phyloP scores from a whole-genome alignment of 2,113 vertebrate genomes.

The Pardalotus punctatus region DNA sequence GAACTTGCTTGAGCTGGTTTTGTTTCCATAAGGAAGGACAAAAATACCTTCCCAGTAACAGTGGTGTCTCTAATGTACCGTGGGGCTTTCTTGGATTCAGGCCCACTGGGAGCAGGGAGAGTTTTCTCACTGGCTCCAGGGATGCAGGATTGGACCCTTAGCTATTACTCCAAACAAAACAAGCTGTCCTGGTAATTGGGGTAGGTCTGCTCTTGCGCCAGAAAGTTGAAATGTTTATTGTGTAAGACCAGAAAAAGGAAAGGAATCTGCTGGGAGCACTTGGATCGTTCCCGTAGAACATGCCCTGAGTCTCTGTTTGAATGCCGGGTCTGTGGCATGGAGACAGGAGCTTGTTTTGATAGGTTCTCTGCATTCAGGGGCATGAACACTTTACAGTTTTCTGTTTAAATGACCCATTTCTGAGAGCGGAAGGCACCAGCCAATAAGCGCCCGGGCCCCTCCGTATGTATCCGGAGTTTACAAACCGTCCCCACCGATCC shows the following conservation, averaged over 20 bases:
- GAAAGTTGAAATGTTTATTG: slow-evolving; percentile 55
- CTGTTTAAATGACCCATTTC: slow-evolving; percentile 76
- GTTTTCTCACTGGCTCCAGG: not conserved
- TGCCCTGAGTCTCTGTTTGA: slow-evolving; percentile 24
- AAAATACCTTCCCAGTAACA: not conserved
- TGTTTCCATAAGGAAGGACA: not conserved
- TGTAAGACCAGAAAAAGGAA: slow-evolving; percentile 51
- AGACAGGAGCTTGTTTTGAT: slow-evolving; percentile 72
- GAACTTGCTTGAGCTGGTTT: not conserved
- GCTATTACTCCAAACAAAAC: slow-evolving; percentile 36
- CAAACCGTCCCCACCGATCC: slow-evolving; percentile 75
- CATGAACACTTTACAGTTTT: slow-evolving; percentile 75
- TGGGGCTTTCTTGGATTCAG: not conserved
- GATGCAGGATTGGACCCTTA: slow-evolving; percentile 2
- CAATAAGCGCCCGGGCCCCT: slow-evolving; percentile 70
- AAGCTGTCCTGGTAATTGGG: slow-evolving; percentile 49
- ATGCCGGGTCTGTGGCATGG: slow-evolving; percentile 58
- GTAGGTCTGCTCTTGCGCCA: not conserved
- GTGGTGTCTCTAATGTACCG: not conserved
- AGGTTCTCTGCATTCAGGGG: slow-evolving; percentile 62
- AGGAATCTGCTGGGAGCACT: slow-evolving; percentile 63
- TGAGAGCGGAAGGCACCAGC: slow-evolving; percentile 74
- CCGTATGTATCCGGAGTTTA: slow-evolving; percentile 77
- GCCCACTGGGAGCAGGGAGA: not conserved
- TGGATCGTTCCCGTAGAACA: slow-evolving; percentile 38